A percentile compares a stretch with the other conserved stretches of the same genome.
Conservation (phyloP, 2,797 vertebrate genomes). For the Cheirogaleus major region DNA sequence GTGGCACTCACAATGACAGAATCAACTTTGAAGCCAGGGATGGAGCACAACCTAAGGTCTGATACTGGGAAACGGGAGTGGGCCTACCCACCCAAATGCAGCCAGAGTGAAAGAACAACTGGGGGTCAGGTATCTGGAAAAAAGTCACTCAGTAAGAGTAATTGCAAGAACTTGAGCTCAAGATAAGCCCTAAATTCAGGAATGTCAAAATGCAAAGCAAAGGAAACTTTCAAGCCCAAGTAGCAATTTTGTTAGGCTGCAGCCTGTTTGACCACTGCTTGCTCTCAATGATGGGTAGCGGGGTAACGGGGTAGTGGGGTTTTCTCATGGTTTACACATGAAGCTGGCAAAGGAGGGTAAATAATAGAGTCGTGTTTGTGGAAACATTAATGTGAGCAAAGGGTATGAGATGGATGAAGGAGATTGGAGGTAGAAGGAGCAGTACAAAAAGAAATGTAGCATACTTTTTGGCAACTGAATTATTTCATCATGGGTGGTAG, state of each 20-base stretch:
- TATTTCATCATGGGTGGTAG: not conserved
- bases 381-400: not conserved
- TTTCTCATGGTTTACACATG: not conserved
- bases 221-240: not conserved
- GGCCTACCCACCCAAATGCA: not conserved
- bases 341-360: not conserved
- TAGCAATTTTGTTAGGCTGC: not conserved
- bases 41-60: not conserved
- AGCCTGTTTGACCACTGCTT: not conserved
- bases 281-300: fast-evolving
- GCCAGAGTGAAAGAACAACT: not conserved
- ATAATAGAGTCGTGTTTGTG: not conserved
- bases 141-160: not conserved
- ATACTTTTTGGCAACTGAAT: not conserved
- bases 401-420: not conserved
- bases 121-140: not conserved
- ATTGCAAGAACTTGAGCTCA: not conserved
- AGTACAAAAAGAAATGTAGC: not conserved
- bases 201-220: not conserved
- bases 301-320: fast-evolving
- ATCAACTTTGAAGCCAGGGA: not conserved
- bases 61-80: not conserved
- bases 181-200: not conserved
- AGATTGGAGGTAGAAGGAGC: not conserved
- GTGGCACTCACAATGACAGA: not conserved